Evolutionary conservation across 2,113 vertebrate species (phyloP).

Genomic region (Megaceryle torquata): DNA sequence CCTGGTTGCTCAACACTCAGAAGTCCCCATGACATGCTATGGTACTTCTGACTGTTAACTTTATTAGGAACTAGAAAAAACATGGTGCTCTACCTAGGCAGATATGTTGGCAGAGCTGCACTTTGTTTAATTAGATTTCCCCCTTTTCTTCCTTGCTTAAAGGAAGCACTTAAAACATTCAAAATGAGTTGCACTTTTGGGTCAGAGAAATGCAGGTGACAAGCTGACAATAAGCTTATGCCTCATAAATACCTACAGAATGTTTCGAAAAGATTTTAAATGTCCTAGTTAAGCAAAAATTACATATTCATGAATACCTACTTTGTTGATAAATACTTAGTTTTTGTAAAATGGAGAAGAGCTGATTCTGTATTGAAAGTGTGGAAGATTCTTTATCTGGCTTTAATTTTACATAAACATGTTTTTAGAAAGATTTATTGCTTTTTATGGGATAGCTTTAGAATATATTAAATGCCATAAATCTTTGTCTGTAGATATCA

Average conservation of each 20-base stretch:
- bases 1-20: neutral
- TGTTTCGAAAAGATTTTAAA: neutral
- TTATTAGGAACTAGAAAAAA: neutral
- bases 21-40: neutral
- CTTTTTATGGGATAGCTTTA: conserved; percentile 9
- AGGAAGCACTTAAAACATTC: neutral
- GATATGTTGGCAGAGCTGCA: neutral
- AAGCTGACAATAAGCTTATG: neutral
- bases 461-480: conserved; percentile 64
- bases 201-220: neutral
- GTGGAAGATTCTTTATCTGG: neutral
- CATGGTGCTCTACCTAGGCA: neutral
- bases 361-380: neutral
- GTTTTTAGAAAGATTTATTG: conserved; percentile 46
- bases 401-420: conserved; percentile 47
- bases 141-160: neutral
- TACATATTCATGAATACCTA: neutral
- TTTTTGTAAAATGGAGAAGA: neutral
- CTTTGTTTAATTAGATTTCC: neutral
- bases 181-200: neutral
- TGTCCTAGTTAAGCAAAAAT: neutral
- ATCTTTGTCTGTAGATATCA: conserved; percentile 39
- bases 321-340: neutral
- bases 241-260: neutral
- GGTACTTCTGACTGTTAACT: neutral